Percentiles rank a stretch among this genome's conserved stretches.
Conservation (phyloP, 1,140 invertebrate species). For the Ericerus pela region DNA sequence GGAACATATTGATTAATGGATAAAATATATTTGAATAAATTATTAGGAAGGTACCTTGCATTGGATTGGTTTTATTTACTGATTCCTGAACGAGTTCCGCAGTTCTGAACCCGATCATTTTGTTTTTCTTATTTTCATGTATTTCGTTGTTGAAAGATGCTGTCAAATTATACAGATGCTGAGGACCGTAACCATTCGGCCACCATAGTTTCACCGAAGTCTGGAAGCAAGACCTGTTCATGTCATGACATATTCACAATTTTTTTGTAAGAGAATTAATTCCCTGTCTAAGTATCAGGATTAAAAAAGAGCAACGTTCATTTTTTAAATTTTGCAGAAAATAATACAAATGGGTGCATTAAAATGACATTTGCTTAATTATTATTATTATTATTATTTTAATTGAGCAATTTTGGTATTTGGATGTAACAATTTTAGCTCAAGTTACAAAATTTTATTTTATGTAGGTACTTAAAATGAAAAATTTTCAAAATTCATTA, state of each 20-base stretch:
- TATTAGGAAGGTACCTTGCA: slow-evolving; percentile 17
- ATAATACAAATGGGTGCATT: too few species aligned
- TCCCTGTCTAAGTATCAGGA: too few species aligned
- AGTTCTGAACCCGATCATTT: slow-evolving; percentile 71
- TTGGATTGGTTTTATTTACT: slow-evolving; percentile 26
- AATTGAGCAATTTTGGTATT: too few species aligned
- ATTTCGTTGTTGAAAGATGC: slow-evolving; percentile 34
- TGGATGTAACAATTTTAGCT: too few species aligned
- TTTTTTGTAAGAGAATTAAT: too few species aligned
- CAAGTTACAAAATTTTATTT: too few species aligned
- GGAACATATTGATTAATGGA: not conserved
- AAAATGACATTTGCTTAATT: too few species aligned
- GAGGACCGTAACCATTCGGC: slow-evolving; percentile 85
- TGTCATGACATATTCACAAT: not conserved
- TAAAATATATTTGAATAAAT: not conserved
- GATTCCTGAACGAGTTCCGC: slow-evolving; percentile 59
- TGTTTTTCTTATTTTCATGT: slow-evolving; percentile 27
- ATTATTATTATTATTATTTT: too few species aligned
- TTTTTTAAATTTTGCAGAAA: too few species aligned
- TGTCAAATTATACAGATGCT: slow-evolving; percentile 55
- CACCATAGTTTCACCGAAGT: slow-evolving; percentile 59
- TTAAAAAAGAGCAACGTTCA: too few species aligned
- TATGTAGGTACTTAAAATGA: too few species aligned
- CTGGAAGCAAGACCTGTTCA: slow-evolving; percentile 25
- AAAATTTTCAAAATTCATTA: too few species aligned